Conservation (phyloP, 2,888 invertebrate genomes). For the Acrocyrtus sp. region DNA sequence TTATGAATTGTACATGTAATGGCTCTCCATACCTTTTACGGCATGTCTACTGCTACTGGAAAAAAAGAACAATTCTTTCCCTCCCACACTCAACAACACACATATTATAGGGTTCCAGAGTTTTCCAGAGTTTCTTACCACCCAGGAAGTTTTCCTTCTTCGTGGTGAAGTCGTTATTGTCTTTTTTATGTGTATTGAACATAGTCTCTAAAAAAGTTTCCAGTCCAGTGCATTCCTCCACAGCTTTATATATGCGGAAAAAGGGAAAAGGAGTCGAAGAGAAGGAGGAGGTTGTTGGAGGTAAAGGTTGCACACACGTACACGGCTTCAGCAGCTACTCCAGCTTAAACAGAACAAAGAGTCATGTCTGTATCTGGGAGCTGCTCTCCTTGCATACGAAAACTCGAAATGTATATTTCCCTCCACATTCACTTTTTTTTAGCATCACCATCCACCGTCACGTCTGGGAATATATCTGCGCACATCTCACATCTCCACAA, state of each 20-base stretch:
- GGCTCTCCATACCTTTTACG: conserved; percentile 13
- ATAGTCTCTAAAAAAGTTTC: not conserved
- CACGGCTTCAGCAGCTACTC: too few relatives aligned
- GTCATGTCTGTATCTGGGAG: not conserved
- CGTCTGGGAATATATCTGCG: too few relatives aligned
- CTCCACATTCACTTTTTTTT: too few relatives aligned
- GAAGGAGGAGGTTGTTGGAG: not conserved
- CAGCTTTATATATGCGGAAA: too few relatives aligned
- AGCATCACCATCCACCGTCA: too few relatives aligned
- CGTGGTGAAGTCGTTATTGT: not conserved
- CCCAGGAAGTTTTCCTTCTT: not conserved
- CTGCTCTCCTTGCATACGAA: not conserved
- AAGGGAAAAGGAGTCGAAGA: not conserved
- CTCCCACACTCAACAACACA: too few relatives aligned
- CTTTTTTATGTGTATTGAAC: too few relatives aligned
- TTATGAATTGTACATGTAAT: conserved; percentile 37
- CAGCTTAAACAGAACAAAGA: not conserved
- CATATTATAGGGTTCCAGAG: not conserved
- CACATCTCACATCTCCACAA: too few relatives aligned
- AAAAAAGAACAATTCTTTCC: too few relatives aligned
- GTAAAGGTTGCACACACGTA: too few relatives aligned
- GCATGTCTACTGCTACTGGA: not conserved
- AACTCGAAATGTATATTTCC: too few relatives aligned
- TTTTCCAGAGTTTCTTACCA: too few relatives aligned
- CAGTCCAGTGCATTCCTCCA: not conserved